Evolutionary conservation across 2,797 vertebrate genomes (phyloP).

Genomic region (Pangasius krempfi): DNA sequence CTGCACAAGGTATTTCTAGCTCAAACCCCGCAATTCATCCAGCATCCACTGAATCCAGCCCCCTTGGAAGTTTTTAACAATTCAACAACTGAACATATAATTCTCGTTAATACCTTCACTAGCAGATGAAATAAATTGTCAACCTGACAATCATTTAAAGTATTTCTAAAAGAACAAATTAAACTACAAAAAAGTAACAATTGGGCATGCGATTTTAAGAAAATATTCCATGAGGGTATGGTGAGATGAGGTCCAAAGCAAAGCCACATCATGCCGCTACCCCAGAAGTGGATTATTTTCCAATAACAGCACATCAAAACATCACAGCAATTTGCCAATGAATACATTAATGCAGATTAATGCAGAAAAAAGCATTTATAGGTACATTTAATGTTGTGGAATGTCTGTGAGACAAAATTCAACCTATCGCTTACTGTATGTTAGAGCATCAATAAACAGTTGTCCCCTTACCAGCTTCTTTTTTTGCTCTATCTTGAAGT

Average conservation of each 20-base stretch:
- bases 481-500: neutral
- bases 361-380: neutral
- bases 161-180: neutral
- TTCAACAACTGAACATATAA: neutral
- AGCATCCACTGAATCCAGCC: neutral
- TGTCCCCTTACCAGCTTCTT: neutral
- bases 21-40: neutral
- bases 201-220: neutral
- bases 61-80: neutral
- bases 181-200: neutral
- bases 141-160: neutral
- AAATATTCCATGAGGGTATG: neutral
- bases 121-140: neutral
- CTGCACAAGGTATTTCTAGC: neutral
- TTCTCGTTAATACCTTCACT: neutral
- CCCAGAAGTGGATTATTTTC: neutral
- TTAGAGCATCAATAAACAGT: neutral
- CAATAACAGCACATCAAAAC: neutral
- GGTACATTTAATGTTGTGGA: neutral
- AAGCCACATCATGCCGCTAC: neutral
- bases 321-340: neutral
- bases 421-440: neutral
- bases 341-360: neutral
- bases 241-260: neutral
- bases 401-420: neutral